Evolutionary conservation across 1,140 invertebrate species (phyloP).

Genomic region (Liolophura sinensis): DNA sequence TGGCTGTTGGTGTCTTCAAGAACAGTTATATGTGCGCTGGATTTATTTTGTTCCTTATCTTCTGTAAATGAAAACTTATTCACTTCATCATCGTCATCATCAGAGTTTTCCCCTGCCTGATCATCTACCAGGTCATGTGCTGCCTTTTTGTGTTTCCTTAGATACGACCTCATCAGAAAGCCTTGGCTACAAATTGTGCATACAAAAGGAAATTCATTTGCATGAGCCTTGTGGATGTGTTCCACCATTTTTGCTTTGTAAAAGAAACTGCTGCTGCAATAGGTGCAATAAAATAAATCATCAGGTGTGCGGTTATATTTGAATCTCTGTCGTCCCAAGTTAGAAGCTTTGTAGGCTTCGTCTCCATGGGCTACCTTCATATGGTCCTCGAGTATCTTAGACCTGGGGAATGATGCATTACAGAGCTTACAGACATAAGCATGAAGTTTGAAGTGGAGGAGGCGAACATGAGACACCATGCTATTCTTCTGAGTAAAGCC

Average conservation of each 20-base stretch:
- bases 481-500: conserved; percentile 34
- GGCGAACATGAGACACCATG: conserved; percentile 38
- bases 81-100: conserved; percentile 3
- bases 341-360: conserved; percentile 13
- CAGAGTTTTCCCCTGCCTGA: conserved; percentile 1
- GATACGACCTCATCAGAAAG: conserved; percentile 32
- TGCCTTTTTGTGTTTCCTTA: conserved; percentile 27
- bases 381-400: conserved; percentile 27
- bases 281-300: conserved; percentile 36
- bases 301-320: conserved; percentile 33
- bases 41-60: conserved; percentile 2
- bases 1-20: not conserved
- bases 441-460: conserved; percentile 37
- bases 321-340: conserved; percentile 13
- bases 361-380: conserved; percentile 29
- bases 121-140: conserved; percentile 21
- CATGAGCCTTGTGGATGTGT: conserved; percentile 40
- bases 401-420: conserved; percentile 25
- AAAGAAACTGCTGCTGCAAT: conserved; percentile 34
- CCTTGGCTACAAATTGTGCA: conserved; percentile 42
- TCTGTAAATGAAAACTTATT: not conserved
- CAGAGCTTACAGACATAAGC: conserved; percentile 35
- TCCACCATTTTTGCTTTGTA: conserved; percentile 42
- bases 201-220: conserved; percentile 32
- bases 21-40: not conserved